Percentiles rank a stretch among this genome's conserved stretches.
Conservation (phyloP, 2,888 invertebrate genomes). For the Eupithecia subumbrata region DNA sequence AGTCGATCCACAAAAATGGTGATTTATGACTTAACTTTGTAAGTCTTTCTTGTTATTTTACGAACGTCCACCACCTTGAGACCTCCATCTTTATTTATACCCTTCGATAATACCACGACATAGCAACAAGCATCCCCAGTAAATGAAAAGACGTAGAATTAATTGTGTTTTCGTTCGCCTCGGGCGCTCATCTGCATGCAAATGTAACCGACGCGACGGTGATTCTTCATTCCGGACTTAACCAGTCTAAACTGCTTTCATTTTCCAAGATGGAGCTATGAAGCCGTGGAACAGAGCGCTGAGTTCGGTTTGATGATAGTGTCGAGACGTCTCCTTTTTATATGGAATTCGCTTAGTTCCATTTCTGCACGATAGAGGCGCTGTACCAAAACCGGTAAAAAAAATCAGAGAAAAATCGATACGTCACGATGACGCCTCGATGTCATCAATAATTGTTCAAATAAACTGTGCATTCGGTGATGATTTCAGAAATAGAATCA, state of each 20-base stretch:
- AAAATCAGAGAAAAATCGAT: too few species aligned
- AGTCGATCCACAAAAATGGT: too few species aligned
- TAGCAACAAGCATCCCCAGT: background rate
- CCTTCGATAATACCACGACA: background rate
- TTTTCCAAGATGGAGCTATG: conserved; percentile 1
- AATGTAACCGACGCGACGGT: background rate
- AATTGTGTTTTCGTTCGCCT: background rate
- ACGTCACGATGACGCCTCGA: too few species aligned
- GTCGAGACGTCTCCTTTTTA: too few species aligned
- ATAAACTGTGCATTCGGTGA: background rate
- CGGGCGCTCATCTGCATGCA: background rate
- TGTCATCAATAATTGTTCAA: too few species aligned
- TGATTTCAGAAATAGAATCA: too few species aligned
- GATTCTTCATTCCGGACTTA: conserved; percentile 2
- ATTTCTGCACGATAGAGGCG: too few species aligned
- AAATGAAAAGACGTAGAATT: background rate
- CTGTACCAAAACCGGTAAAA: too few species aligned
- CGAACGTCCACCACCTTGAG: background rate
- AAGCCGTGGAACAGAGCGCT: background rate
- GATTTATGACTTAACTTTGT: too few species aligned
- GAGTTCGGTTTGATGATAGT: background rate
- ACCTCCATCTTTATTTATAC: background rate
- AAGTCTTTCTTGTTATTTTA: too few species aligned
- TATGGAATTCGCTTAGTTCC: too few species aligned
- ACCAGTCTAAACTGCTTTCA: background rate